Percentiles rank a stretch among this genome's conserved stretches.
Conservation (phyloP, 2,888 invertebrate genomes). For the Sphecodes monilicornis region DNA sequence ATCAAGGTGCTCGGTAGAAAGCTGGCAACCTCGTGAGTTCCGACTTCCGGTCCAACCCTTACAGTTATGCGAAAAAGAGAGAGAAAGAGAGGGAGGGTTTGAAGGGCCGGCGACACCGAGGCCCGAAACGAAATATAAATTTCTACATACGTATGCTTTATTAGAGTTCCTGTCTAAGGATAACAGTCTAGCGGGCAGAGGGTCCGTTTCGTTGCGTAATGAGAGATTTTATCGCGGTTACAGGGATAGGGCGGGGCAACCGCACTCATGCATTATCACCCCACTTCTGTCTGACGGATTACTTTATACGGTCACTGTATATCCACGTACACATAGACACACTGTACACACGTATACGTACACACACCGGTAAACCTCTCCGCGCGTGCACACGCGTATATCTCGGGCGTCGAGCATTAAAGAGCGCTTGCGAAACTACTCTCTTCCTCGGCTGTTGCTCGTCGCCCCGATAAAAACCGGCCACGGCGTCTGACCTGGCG, state of each 20-base stretch:
- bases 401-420: constrained; percentile 67
- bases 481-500: constrained; percentile 52
- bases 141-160: constrained; percentile 75
- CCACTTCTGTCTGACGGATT: constrained; percentile 79
- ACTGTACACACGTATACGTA: constrained; percentile 2
- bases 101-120: constrained; percentile 29
- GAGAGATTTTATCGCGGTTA: constrained; percentile 82
- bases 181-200: constrained; percentile 74
- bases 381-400: constrained; percentile 43
- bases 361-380: not conserved
- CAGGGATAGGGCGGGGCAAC: constrained; percentile 82
- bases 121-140: constrained; percentile 70
- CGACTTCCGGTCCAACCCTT: not conserved
- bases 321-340: constrained; percentile 27
- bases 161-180: constrained; percentile 76
- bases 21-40: not conserved
- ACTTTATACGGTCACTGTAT: constrained; percentile 74
- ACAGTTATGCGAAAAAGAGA: not conserved
- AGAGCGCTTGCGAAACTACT: constrained; percentile 72
- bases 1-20: not conserved
- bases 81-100: not conserved
- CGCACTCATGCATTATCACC: constrained; percentile 81
- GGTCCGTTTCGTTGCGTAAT: constrained; percentile 81
- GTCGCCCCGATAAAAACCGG: constrained; percentile 67
- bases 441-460: constrained; percentile 62